A percentile compares a stretch with the other conserved stretches of the same genome.
These are phyloP conservation scores for Passer domesticus DNA, from an alignment of 2,113 vertebrate genomes.

Conservation along the genomic window DNA sequence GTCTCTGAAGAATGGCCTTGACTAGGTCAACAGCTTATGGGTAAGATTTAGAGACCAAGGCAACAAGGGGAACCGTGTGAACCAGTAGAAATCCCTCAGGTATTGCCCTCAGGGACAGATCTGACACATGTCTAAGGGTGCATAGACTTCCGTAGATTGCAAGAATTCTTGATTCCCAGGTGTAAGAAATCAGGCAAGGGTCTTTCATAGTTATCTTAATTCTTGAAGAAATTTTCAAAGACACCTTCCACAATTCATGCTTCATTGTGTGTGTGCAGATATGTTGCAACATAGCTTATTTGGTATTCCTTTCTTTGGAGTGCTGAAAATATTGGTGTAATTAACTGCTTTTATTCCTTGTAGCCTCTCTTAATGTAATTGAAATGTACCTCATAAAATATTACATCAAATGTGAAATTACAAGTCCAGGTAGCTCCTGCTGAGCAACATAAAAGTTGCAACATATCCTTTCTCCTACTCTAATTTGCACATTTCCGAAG, in stretches of 20 bases:
- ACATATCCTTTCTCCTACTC: neutral
- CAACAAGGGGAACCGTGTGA: neutral
- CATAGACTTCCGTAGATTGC: neutral
- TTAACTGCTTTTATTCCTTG: neutral
- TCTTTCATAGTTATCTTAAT: neutral
- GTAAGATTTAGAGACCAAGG: neutral
- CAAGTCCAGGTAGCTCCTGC: neutral
- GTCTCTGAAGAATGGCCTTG: neutral
- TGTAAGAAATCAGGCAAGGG: neutral
- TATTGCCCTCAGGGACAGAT: neutral
- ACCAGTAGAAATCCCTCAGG: neutral
- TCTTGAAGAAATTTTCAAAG: neutral
- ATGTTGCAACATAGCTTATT: neutral
- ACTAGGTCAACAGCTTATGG: neutral
- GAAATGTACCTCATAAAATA: neutral
- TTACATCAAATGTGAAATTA: neutral
- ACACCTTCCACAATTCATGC: neutral
- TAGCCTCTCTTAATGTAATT: neutral
- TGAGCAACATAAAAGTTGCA: neutral
- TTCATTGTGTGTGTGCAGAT: neutral
- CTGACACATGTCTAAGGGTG: rapidly evolving
- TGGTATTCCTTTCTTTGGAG: neutral
- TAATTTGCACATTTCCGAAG: neutral
- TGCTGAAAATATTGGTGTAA: neutral
- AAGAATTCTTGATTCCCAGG: neutral